Base-by-base conservation (phyloP, 2,888 invertebrate species). In the Cyclophora punctaria region DNA sequence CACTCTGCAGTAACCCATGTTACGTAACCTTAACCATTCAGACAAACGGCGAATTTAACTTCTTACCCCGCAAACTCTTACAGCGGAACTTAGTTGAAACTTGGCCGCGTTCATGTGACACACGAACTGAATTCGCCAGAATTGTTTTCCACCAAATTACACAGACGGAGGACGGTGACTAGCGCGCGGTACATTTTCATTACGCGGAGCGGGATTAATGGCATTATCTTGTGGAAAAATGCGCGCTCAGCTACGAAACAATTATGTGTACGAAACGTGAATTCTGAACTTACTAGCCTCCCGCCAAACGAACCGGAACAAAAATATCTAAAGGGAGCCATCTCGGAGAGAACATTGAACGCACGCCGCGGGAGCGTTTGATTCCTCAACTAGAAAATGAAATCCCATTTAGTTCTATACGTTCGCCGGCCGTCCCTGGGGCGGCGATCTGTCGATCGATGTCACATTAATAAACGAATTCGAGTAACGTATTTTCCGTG, bases 341-440 rank as follows among this genome's bases (percentile, higher is more conserved):
- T 69, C 64, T 61, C 61, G 52, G 60, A 71, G 65, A 71, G 73
- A 73, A 71, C 73, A 73, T 70, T 64, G 75, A 66, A 63, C 66
- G 56, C 58, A 62, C 63, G 68, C 72, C 77, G 61, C 66, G 66
- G 80, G 75, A 75, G 57, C 78, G 73, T 83, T 83, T 85, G 83
- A 83, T 78, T 80, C 69, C 73, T 82, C 78, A 79, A 85, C 80
- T 84, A 86, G 85, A 85, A 86, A 85, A 86, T 83, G 76, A 80
- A 85, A 83, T 78, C 76, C 75, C 74, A 78, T 83, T 81, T 80
- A 81, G 76, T 73, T 71, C 67, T 64, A 60, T 67, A 70, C 67
- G 72, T 66, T 65, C 59, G 64, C 66, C 64, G 67, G 63, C 63
- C 58, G 55, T 76, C 79, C 81, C 73, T 48, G 42, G 71, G 70